phyloP scores from a whole-genome alignment of 2,113 vertebrate genomes.

The Nibea albiflora region DNA sequence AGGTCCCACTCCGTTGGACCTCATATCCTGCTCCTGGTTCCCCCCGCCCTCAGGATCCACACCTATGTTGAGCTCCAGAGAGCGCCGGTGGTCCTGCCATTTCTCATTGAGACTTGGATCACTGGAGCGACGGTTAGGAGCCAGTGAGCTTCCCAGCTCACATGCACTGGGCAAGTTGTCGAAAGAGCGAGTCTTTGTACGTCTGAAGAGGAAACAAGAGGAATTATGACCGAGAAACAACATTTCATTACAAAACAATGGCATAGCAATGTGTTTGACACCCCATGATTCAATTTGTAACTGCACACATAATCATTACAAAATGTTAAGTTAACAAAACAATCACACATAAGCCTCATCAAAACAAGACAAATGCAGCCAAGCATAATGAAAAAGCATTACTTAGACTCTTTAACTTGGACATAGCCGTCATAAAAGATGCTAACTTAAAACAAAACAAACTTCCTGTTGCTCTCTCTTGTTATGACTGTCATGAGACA shows the following conservation, averaged over 20 bases:
- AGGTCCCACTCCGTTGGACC: slow-evolving; percentile 61
- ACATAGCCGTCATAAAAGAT: slow-evolving; percentile 3
- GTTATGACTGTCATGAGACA: slow-evolving; percentile 8
- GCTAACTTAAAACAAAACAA: neutral
- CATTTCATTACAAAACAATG: slow-evolving; percentile 16
- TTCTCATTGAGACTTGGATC: slow-evolving; percentile 97
- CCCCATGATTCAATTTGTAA: slow-evolving; percentile 13
- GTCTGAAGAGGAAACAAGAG: slow-evolving; percentile 77
- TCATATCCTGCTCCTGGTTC: slow-evolving; percentile 74
- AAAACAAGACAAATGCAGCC: slow-evolving; percentile 25
- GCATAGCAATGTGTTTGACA: neutral
- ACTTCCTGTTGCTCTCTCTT: slow-evolving; percentile 28
- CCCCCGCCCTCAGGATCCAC: slow-evolving; percentile 83
- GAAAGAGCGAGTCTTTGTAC: slow-evolving; percentile 96
- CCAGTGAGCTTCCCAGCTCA: slow-evolving; percentile 86
- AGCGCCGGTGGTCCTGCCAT: slow-evolving; percentile 96
- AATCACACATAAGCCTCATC: slow-evolving; percentile 4
- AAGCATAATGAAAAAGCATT: slow-evolving; percentile 25
- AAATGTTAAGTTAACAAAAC: slow-evolving; percentile 34
- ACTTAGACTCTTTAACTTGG: neutral
- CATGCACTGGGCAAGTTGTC: slow-evolving; percentile 95
- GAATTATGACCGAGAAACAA: neutral
- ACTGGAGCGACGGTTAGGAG: slow-evolving; percentile 92
- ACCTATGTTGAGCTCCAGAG: slow-evolving; percentile 90
- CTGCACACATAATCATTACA: slow-evolving; percentile 15